Evolutionary conservation across 2,113 vertebrate species (phyloP), one percentile per base, ranked within the genome.

Genomic region (Cyprinodon brontotheroides): DNA sequence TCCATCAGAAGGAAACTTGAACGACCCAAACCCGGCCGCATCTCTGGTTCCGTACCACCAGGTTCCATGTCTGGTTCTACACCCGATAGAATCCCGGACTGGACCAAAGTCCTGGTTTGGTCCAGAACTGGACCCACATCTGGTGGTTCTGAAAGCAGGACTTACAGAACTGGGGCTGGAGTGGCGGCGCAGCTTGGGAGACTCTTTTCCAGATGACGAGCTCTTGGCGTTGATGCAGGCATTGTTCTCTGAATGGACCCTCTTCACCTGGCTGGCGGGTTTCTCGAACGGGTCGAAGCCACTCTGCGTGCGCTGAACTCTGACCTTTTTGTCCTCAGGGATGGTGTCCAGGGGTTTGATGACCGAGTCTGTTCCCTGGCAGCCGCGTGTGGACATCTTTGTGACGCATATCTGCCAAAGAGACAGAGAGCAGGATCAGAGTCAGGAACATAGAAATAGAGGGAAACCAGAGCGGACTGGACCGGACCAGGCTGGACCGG

Each of bases 311-410:
- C 97, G 96, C 92, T 99, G 97, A 77, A 98, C 97, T 37, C 95
- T 94, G 83, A 96, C 96, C 93, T 98, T 98, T 89, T 96, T 96
- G 93, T 98, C 97, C 87, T 99, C 97, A 94, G 97, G 97, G 95
- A 99, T 98, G 92, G 97, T 96, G 93, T 98, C 97, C 94, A 98
- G 93, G 88, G 95, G 96, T 91, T 96, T 97, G 95, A 97, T 96
- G 93, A 97, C 94, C 71, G 97, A 97, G 93, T 98, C 97, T 82
- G 95, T 94, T 94, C 96, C 97, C 95, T 96, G 97, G 93, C 95
- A 96, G 93, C 97, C 96, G 92, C 95, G 96, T 95, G 96, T 98
- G 89, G 97, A 98, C 97, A 99, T 99, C 96, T 97, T 98, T 92
- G 96, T 96, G 95, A 97, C 97, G 94, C 97, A 99, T 99, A 98